Base-by-base conservation (phyloP, 2,797 vertebrate species). In the Neomorphus geoffroyi region DNA sequence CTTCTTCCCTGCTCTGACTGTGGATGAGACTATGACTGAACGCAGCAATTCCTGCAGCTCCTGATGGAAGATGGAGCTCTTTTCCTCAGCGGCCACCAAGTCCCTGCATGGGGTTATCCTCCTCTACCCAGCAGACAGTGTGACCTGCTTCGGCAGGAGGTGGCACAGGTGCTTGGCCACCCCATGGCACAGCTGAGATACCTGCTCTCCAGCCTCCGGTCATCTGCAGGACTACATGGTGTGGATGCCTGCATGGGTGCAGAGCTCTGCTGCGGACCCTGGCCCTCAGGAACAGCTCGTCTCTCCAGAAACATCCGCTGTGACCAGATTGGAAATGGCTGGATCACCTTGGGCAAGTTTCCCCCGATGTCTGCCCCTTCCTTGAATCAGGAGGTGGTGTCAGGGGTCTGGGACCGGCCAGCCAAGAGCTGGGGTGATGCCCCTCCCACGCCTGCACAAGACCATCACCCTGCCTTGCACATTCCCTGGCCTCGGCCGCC, bases 31-130 rank as follows among this genome's bases (percentile, higher is more conserved):
- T 4, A 26, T 3, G 2, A 6, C 26, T 1, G 35, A n/a, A 7
- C 19, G n/a, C 69, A 57, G 33, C 37, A 11, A 5, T 12, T 35
- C 57, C 33, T 14, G 10, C 2, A 4, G 33, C 5, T 64, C 62
- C 3, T 21, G 39, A 3, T 1, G 15, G 45, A 39, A 27, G 45
- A 9, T 13, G 13, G 24, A 78, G 45, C 45, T 10, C 37, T 45
- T 35, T 50, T 13, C 79, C 32, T 41, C 4, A 2, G 23, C 26
- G 30, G 11, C 30, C 84, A 35, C 57, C 41, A 15, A 48, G 30
- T 17, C 54, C 3, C 0, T 1, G 5, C 4, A 15, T 0, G 7
- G 46, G 37, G 27, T 11, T 19, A 14, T 21, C 22, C 66, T 9
- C 8, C 4, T 15, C n/a, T 15, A 41, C 8, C 11, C 24, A 7